Base-by-base conservation (phyloP, 2,888 invertebrate species). In the Drosophila eohydei region DNA sequence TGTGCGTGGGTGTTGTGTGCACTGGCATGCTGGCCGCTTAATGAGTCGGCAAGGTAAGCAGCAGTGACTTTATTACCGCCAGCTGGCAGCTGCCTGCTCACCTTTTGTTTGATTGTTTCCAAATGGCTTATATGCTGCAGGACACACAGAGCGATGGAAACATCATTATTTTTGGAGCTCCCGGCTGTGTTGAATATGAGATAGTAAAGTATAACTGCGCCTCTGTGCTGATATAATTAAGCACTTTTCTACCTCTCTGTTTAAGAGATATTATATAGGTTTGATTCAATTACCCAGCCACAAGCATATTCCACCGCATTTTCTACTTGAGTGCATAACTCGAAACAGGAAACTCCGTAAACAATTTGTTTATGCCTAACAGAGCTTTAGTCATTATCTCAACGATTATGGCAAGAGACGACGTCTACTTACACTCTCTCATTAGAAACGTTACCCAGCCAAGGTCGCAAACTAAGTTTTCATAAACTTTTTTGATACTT, bases 31-130 rank as follows among this genome's bases (percentile, higher is more conserved):
- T 36, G 12, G 16, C 8, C 60, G 40, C 68, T 68, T 80, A 78
- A 78, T 78, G 78, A 80, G 78, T 68, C 51, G 21, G 28, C 58
- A 43, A 55, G 64, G 36, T 44, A 16, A 34, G 21, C 56, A 32
- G 30, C 40, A 34, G 30, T 16, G 21, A 28, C 62, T 57, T 67
- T 58, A 38, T n/a, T 51, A 34, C 38, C 41, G 4, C 8, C 54
- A 60, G 40, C 36, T 56, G 14, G 51, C 46, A 58, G 50, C 40
- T 26, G 34, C 32, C 28, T 40, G 36, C n/a, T 40, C 51, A 54
- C 56, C 61, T 43, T 70, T 80, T 80, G 77, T 78, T 57, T 67
- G 51, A 52, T 59, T 71, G 58, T 71, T 72, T 58, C 80, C 58
- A 64, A 76, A 68, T 46, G 63, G 50, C 48, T 36, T 46, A 38